phyloP scores from a whole-genome alignment of 2,797 vertebrate genomes.

The Otus scops region DNA sequence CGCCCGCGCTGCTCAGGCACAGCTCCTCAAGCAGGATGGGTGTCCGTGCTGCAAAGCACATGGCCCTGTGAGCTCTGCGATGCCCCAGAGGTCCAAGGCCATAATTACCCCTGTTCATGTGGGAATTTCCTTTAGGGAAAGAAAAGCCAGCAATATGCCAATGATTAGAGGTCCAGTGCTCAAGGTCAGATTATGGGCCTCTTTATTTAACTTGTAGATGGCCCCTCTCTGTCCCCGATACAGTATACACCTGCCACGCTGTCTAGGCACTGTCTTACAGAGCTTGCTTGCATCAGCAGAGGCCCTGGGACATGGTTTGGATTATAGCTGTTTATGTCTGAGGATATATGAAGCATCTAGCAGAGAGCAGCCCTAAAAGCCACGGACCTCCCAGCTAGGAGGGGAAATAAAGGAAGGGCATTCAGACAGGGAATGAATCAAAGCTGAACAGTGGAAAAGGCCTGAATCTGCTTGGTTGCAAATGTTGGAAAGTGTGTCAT shows the following conservation, averaged over 20 bases:
- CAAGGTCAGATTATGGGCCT: fast-evolving
- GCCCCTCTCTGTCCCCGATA: background rate
- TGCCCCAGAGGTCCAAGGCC: background rate
- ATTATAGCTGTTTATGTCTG: background rate
- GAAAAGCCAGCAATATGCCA: fast-evolving
- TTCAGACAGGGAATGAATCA: background rate
- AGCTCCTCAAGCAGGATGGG: background rate
- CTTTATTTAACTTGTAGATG: background rate
- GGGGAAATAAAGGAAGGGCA: background rate
- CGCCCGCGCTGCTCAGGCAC: fast-evolving
- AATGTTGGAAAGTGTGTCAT: background rate
- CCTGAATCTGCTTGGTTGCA: background rate
- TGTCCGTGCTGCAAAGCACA: fast-evolving
- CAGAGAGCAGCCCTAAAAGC: background rate
- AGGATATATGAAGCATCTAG: background rate
- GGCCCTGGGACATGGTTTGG: background rate
- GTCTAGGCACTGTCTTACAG: background rate
- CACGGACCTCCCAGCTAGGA: background rate
- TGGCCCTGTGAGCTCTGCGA: fast-evolving
- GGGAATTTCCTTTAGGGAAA: background rate
- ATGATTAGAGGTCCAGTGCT: background rate
- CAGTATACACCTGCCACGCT: fast-evolving
- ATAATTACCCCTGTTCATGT: background rate
- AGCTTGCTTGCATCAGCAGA: background rate
- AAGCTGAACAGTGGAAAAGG: background rate